Percentiles rank a stretch among this genome's conserved stretches.
Evolutionary conservation across 2,797 vertebrate genomes (phyloP).

Genomic region (Cottoperca gobio): DNA sequence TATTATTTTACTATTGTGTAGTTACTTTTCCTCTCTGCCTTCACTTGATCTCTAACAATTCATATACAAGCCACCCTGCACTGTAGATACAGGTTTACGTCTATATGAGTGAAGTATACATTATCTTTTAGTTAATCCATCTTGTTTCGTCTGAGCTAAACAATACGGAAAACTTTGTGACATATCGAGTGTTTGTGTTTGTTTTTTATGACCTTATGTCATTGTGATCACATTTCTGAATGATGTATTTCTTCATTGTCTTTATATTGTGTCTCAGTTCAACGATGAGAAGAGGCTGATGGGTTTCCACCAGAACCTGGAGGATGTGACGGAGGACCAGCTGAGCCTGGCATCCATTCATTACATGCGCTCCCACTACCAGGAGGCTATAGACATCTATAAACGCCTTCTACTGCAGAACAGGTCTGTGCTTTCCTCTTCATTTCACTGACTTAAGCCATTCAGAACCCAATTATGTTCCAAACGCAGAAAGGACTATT

Average conservation of each 20-base stretch:
- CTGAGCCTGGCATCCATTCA: constrained; percentile 98
- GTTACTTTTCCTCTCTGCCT: background rate
- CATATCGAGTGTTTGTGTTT: background rate
- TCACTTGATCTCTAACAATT: background rate
- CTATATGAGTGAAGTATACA: background rate
- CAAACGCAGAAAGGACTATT: too few relatives aligned
- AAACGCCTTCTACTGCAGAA: constrained; percentile 95
- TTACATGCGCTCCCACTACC: constrained; percentile 98
- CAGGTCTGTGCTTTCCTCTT: constrained; percentile 80
- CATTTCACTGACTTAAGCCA: background rate
- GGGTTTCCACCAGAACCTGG: constrained; percentile 96
- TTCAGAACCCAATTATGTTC: too few relatives aligned
- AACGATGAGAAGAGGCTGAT: constrained; percentile 96
- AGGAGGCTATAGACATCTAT: constrained; percentile 98
- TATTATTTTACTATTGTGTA: constrained; percentile 8
- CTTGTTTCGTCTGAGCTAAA: background rate
- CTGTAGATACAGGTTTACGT: background rate
- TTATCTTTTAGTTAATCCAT: background rate
- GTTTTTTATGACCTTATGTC: too few relatives aligned
- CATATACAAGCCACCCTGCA: background rate
- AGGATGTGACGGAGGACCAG: constrained; percentile 97
- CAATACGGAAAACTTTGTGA: background rate
- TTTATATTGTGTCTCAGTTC: constrained; percentile 84
- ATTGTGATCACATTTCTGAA: background rate
- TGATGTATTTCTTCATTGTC: background rate